These are phyloP conservation scores for Ophonus ardosiacus DNA, from an alignment of 2,888 invertebrate species.

Conservation along the genomic window DNA sequence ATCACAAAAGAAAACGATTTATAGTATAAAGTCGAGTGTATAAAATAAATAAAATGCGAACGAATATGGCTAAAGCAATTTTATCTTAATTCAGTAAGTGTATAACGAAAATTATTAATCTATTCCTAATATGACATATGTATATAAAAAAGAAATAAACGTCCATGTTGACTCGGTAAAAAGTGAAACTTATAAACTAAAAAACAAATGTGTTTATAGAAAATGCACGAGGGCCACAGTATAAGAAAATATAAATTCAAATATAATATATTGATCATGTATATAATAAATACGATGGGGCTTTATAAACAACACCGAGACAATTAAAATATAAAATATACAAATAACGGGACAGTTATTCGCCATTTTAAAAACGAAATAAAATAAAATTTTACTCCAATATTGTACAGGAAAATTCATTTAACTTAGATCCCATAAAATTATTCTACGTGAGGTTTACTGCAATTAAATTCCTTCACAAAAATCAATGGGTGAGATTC, in stretches of 20 bases:
- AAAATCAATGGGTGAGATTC: no score
- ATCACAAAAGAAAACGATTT: slow-evolving; percentile 46
- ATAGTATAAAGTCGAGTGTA: slow-evolving; percentile 19
- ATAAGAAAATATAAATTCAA: slow-evolving; percentile 3
- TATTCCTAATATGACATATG: slow-evolving; percentile 8
- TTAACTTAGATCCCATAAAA: neutral
- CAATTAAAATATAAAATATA: neutral
- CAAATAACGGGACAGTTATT: neutral
- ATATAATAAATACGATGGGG: neutral
- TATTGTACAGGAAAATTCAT: neutral
- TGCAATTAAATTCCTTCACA: no score
- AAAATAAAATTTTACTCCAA: neutral
- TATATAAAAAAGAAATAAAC: slow-evolving; percentile 10
- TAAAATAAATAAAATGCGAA: slow-evolving; percentile 41
- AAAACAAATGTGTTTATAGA: neutral
- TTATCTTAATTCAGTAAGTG: neutral
- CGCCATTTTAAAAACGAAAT: neutral
- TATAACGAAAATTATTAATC: slow-evolving; percentile 14
- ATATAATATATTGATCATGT: slow-evolving; percentile 2
- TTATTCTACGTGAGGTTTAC: neutral
- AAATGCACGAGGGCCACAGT: neutral
- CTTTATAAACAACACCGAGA: neutral
- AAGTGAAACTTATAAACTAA: slow-evolving; percentile 1
- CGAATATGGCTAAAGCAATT: slow-evolving; percentile 43
- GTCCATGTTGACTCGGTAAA: slow-evolving; percentile 25